phyloP scores from a whole-genome alignment of 2,113 vertebrate genomes.

The Tursiops truncatus region DNA sequence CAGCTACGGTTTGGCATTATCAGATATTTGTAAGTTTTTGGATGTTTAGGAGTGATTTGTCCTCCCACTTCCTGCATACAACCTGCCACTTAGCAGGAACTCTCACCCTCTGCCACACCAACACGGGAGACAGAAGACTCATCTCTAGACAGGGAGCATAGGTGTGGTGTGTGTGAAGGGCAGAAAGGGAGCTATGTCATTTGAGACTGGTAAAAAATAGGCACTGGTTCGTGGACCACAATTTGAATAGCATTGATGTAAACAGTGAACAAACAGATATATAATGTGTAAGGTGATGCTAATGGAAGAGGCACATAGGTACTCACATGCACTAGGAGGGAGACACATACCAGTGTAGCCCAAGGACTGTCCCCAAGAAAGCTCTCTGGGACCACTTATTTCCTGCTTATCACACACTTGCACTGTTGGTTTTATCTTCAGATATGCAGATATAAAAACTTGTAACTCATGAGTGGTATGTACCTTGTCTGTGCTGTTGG shows the following conservation, averaged over 20 bases:
- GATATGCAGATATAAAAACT: neutral
- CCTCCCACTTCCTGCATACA: neutral
- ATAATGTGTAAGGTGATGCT: neutral
- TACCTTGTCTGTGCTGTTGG: neutral
- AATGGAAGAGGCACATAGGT: neutral
- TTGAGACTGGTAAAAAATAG: neutral
- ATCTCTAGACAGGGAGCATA: neutral
- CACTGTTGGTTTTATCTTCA: neutral
- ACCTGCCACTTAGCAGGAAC: neutral
- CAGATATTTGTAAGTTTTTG: conserved; percentile 14
- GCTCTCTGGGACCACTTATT: neutral
- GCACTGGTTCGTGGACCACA: neutral
- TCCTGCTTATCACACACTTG: neutral
- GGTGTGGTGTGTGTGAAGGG: neutral
- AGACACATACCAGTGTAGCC: neutral
- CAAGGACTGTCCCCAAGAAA: neutral
- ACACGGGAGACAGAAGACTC: neutral
- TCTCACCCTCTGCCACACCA: neutral
- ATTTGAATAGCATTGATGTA: neutral
- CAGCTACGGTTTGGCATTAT: neutral
- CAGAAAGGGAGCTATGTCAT: neutral
- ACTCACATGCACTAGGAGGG: neutral
- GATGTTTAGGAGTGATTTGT: neutral
- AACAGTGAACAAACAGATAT: neutral
- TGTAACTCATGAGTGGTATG: neutral